These are phyloP conservation scores for Botia almorhae DNA, from an alignment of 2,797 vertebrate species.

Conservation along the genomic window DNA sequence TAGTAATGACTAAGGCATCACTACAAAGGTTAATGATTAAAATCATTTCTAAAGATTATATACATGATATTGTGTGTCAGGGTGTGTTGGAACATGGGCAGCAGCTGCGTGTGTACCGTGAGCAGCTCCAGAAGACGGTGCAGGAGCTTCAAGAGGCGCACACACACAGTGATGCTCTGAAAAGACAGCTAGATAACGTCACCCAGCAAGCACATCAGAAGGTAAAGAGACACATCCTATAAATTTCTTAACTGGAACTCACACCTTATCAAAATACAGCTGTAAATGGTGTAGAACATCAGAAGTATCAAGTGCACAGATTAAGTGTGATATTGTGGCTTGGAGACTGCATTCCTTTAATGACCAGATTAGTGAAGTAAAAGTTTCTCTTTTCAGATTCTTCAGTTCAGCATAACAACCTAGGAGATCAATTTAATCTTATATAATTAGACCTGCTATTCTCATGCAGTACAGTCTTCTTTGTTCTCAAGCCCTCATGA, in stretches of 20 bases:
- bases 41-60: too few species aligned
- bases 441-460: neutral
- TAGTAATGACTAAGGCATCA: neutral
- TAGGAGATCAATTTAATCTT: neutral
- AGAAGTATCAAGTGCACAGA: neutral
- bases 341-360: neutral
- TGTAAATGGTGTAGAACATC: neutral
- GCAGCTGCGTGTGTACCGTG: constrained; percentile 71
- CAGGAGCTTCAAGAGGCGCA: constrained; percentile 70
- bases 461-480: neutral
- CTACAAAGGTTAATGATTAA: neutral
- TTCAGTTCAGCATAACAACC: neutral
- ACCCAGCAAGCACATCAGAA: constrained; percentile 72
- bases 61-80: constrained; percentile 43
- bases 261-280: neutral
- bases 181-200: constrained; percentile 69
- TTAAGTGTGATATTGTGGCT: neutral
- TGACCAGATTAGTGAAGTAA: neutral
- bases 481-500: neutral
- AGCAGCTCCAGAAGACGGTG: constrained; percentile 69
- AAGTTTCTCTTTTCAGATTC: neutral
- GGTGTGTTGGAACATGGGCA: constrained; percentile 71
- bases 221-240: constrained; percentile 57
- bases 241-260: neutral
- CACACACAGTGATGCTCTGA: constrained; percentile 70